These are phyloP conservation scores for Corythaixoides concolor DNA, from an alignment of 2,113 vertebrate genomes.

Conservation along the genomic window DNA sequence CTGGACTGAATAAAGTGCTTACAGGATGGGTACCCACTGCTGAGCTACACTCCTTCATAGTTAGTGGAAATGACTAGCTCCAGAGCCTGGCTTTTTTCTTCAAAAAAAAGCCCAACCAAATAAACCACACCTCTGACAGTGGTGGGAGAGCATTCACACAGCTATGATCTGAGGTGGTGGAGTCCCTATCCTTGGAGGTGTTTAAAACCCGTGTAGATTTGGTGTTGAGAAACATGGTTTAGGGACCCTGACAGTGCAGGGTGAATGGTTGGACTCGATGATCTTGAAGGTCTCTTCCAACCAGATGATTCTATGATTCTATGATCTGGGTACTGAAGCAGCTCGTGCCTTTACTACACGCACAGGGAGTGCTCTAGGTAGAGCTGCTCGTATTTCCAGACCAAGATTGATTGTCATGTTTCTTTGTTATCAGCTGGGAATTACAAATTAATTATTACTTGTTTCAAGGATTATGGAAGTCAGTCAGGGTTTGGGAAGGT, in stretches of 20 bases:
- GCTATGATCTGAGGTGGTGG: neutral
- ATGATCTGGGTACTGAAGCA: neutral
- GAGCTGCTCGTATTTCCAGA: neutral
- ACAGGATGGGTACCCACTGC: neutral
- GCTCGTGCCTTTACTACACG: fast-evolving
- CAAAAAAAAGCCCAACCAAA: neutral
- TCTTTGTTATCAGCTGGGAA: neutral
- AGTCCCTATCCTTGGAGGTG: no score
- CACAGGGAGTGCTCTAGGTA: neutral
- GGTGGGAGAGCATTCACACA: neutral
- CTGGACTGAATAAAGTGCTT: neutral
- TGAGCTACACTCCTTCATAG: neutral
- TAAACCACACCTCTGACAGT: neutral
- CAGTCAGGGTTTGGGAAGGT: neutral
- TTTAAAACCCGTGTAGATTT: no score
- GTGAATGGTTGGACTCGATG: no score
- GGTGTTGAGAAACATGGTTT: no score
- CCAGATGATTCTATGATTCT: no score
- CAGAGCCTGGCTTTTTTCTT: neutral
- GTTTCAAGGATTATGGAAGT: neutral
- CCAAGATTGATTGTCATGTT: neutral
- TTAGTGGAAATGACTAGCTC: neutral
- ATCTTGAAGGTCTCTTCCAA: no score
- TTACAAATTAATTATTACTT: neutral
- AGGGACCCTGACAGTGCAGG: no score